Conservation (phyloP, 2,113 vertebrate species). For the Antechinus stuartii region DNA sequence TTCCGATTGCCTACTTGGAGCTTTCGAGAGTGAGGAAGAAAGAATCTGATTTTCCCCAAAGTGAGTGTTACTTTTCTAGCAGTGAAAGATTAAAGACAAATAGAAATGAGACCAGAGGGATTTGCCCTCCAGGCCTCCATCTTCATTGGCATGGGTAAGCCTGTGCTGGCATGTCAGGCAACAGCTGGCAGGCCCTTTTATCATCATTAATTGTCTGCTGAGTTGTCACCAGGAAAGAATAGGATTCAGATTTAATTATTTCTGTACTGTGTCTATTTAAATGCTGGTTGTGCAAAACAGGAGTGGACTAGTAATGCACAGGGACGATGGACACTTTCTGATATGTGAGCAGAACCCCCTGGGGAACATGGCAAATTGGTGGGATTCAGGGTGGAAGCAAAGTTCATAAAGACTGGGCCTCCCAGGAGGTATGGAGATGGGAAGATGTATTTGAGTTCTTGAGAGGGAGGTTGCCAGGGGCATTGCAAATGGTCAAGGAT, state of each 20-base stretch:
- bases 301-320: background rate
- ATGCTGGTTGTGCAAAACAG: conserved; percentile 48
- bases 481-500: background rate
- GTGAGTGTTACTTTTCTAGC: conserved; percentile 65
- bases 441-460: background rate
- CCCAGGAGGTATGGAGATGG: background rate
- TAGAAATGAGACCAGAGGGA: conserved; percentile 70
- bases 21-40: conserved; percentile 62
- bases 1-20: conserved; percentile 47
- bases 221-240: conserved; percentile 73
- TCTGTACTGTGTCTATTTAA: conserved; percentile 64
- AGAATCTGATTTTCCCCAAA: conserved; percentile 72
- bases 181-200: conserved; percentile 77
- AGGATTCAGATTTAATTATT: conserved; percentile 77
- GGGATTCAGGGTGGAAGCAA: background rate
- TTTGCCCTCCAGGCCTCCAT: conserved; percentile 70
- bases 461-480: background rate
- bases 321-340: background rate
- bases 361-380: conserved; percentile 33
- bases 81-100: conserved; percentile 75
- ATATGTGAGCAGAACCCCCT: conserved; percentile 24
- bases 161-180: conserved; percentile 67
- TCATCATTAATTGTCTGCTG: conserved; percentile 78
- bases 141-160: conserved; percentile 50
- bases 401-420: background rate